A percentile compares a stretch with the other conserved stretches of the same genome.
Evolutionary conservation across 2,888 invertebrate genomes (phyloP).

Genomic region (Euplexia lucipara): DNA sequence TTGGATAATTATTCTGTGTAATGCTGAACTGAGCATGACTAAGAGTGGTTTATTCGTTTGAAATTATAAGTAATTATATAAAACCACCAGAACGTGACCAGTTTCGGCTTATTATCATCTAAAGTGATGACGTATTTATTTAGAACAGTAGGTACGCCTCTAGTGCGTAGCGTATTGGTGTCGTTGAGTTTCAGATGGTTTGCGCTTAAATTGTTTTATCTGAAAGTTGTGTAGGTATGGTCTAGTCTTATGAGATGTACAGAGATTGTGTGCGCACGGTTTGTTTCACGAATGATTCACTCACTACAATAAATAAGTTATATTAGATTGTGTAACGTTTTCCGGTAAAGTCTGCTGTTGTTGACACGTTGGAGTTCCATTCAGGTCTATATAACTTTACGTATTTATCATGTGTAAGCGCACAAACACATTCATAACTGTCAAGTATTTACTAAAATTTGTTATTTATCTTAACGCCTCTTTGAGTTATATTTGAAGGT

Average conservation of each 20-base stretch:
- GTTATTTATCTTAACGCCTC: neutral
- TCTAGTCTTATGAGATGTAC: conserved; percentile 76
- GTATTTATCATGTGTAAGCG: neutral
- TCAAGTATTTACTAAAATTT: no score
- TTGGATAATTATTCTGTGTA: no score
- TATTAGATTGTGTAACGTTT: conserved; percentile 48
- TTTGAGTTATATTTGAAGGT: neutral
- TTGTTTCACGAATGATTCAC: conserved; percentile 60
- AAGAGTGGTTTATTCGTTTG: no score
- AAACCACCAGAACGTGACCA: no score
- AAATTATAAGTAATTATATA: no score
- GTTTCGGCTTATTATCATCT: no score
- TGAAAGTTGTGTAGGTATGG: conserved; percentile 67
- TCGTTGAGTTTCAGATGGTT: conserved; percentile 40
- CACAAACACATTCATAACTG: neutral
- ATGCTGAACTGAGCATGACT: no score
- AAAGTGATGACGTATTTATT: no score
- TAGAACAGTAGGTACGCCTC: neutral
- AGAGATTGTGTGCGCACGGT: conserved; percentile 61
- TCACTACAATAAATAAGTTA: conserved; percentile 51
- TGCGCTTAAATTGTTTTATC: conserved; percentile 57
- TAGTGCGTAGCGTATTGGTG: conserved; percentile 1
- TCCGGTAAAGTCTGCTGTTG: conserved; percentile 32
- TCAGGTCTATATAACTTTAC: no score
- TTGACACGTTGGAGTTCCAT: conserved; percentile 36